These are phyloP conservation scores for Dorcus hopei DNA, from an alignment of 2,888 invertebrate genomes.

Conservation along the genomic window DNA sequence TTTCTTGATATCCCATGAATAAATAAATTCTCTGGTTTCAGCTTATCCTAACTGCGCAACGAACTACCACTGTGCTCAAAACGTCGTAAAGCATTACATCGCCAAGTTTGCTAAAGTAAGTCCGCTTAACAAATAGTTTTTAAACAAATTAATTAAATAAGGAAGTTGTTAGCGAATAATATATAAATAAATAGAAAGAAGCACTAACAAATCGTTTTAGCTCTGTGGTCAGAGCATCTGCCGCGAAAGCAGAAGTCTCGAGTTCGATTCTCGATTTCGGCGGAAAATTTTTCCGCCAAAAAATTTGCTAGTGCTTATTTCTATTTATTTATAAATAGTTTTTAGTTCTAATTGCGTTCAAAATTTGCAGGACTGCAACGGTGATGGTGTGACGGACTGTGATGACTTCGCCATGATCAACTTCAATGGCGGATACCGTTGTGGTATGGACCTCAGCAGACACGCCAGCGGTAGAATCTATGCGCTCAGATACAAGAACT, in stretches of 20 bases:
- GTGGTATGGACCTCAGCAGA: slow-evolving; percentile 40
- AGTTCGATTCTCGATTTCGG: too few species aligned
- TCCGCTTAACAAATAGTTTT: background rate
- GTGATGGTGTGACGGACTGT: slow-evolving; percentile 58
- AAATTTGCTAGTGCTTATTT: too few species aligned
- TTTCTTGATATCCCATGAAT: background rate
- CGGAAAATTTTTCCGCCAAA: too few species aligned
- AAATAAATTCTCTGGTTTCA: slow-evolving; percentile 35
- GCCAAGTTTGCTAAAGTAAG: slow-evolving; percentile 55
- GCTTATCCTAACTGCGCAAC: slow-evolving; percentile 60
- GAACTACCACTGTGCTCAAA: slow-evolving; percentile 56
- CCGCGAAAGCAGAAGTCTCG: too few species aligned
- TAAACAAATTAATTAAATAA: too few species aligned
- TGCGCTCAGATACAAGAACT: slow-evolving; percentile 45
- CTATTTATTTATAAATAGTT: too few species aligned
- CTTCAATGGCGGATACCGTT: slow-evolving; percentile 54
- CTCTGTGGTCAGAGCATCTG: too few species aligned
- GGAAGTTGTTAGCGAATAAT: too few species aligned
- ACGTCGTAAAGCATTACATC: slow-evolving; percentile 58
- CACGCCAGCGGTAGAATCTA: slow-evolving; percentile 38
- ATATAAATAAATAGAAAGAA: too few species aligned
- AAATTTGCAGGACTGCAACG: slow-evolving; percentile 56
- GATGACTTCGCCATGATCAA: slow-evolving; percentile 61
- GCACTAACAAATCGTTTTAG: too few species aligned
- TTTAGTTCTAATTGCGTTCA: background rate